Conservation (phyloP, 2,113 vertebrate species). For the Periophthalmodon schlosseri region DNA sequence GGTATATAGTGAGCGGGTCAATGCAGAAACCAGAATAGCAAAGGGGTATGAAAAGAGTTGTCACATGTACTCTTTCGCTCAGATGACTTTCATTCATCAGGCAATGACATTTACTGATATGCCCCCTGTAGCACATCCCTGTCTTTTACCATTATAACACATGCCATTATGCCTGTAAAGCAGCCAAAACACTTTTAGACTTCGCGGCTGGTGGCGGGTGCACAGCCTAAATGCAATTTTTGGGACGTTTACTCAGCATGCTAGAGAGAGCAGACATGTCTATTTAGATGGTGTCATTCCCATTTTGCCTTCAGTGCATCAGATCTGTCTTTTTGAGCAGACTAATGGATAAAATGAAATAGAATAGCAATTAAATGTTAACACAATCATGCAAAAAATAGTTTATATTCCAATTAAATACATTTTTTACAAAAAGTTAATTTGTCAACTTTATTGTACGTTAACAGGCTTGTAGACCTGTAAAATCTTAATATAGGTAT, state of each 20-base stretch:
- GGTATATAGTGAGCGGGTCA: slow-evolving; percentile 37
- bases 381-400: no score
- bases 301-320: no score
- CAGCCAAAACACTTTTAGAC: slow-evolving; percentile 33
- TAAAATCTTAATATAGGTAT: no score
- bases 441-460: no score
- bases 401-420: no score
- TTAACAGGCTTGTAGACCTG: no score
- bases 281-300: background rate
- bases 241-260: slow-evolving; percentile 17
- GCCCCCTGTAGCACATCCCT: slow-evolving; percentile 44
- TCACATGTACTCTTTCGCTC: slow-evolving; percentile 56
- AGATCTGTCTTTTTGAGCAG: no score
- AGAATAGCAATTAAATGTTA: no score
- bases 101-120: slow-evolving; percentile 64
- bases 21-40: slow-evolving; percentile 33
- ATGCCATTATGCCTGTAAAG: slow-evolving; percentile 41
- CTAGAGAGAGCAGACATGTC: background rate
- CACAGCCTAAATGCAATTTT: slow-evolving; percentile 39
- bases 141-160: slow-evolving; percentile 26
- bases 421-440: no score
- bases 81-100: slow-evolving; percentile 62
- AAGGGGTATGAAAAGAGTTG: slow-evolving; percentile 53
- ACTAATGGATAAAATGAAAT: no score
- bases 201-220: slow-evolving; percentile 21